Conservation (phyloP, 2,113 vertebrate genomes). For the Seriola quinqueradiata region DNA sequence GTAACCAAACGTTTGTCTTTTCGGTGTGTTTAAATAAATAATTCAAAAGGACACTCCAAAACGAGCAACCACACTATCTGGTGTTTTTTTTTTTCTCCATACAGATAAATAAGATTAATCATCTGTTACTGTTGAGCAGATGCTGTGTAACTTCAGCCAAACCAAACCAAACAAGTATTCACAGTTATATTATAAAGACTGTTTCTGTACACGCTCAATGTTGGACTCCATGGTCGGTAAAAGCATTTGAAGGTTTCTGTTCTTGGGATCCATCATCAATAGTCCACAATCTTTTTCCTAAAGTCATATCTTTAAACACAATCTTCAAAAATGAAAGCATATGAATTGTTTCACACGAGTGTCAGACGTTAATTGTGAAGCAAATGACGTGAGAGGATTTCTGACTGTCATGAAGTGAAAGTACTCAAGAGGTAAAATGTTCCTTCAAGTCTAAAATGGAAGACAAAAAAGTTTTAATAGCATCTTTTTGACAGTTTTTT, state of each 20-base stretch:
- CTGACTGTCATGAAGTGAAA: not conserved
- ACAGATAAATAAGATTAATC: not conserved
- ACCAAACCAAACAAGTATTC: constrained; percentile 12
- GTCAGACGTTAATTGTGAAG: constrained; percentile 1
- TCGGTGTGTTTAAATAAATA: constrained; percentile 13
- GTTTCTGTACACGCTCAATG: not conserved
- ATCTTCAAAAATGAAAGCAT: constrained; percentile 18
- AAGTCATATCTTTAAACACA: not conserved
- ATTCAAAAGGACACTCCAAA: constrained; percentile 32
- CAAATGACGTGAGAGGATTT: not conserved
- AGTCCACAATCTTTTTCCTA: too few relatives aligned
- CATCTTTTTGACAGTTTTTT: not conserved
- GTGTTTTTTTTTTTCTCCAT: not conserved
- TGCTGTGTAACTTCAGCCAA: not conserved
- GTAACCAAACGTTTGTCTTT: not conserved
- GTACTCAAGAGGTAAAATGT: constrained; percentile 20
- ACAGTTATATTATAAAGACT: not conserved
- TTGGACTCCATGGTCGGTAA: not conserved
- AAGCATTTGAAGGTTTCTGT: not conserved
- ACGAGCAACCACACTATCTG: constrained; percentile 1
- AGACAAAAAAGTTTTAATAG: not conserved
- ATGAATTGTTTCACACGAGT: not conserved
- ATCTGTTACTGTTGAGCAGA: not conserved
- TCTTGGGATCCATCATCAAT: not conserved
- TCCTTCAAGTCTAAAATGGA: constrained; percentile 2